Evolutionary conservation across 2,113 vertebrate genomes (phyloP).

Genomic region (Lipotes vexillifer): DNA sequence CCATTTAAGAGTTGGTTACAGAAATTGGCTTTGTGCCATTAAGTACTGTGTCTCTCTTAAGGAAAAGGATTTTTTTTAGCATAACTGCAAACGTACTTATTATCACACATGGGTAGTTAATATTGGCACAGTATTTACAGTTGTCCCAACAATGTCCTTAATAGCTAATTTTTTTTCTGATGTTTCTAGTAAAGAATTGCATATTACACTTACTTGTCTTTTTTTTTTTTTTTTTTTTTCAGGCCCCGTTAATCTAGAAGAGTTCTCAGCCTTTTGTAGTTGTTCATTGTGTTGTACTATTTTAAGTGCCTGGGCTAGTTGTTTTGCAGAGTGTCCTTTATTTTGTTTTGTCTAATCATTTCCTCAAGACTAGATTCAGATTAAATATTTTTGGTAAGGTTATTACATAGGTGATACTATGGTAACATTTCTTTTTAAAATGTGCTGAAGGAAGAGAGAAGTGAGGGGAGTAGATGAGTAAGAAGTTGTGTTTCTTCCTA

Average conservation of each 20-base stretch:
- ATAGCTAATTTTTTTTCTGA: background rate
- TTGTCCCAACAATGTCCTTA: background rate
- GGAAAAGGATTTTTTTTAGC: background rate
- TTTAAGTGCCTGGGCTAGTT: background rate
- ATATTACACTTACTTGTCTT: background rate
- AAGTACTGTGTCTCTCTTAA: background rate
- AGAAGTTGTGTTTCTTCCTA: background rate
- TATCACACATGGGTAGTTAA: background rate
- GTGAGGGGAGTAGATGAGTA: background rate
- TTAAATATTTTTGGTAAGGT: background rate
- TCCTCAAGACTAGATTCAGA: background rate
- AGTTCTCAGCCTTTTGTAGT: background rate
- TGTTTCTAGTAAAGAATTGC: background rate
- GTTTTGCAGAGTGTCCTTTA: background rate
- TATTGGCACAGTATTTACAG: background rate
- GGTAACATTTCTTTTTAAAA: background rate
- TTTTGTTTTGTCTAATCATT: background rate
- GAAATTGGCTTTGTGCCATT: background rate
- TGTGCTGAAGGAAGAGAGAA: background rate
- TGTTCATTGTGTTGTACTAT: background rate
- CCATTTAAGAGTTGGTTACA: background rate
- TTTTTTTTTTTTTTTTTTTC: background rate
- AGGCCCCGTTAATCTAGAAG: background rate
- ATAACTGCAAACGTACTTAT: background rate
- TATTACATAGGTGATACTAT: background rate